Evolutionary conservation across 2,797 vertebrate genomes (phyloP), one percentile per base, ranked within the genome.

Genomic region (Melanogrammus aeglefinus): DNA sequence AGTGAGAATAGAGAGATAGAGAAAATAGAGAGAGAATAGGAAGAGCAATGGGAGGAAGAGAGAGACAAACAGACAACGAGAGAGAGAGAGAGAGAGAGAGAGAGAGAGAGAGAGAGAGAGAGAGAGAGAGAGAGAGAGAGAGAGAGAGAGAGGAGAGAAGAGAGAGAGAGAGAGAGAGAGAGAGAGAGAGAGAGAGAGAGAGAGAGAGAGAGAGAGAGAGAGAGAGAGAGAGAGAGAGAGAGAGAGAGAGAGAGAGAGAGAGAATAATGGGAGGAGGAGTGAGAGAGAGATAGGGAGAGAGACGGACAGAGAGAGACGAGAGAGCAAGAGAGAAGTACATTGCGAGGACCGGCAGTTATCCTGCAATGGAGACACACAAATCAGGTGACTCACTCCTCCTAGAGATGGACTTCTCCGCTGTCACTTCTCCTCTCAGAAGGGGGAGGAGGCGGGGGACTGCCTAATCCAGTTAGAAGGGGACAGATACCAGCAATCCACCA

Each of bases 401-500:
- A 6, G n/a, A 63, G 57, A 63, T 63, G 57, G 57, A 63, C 57
- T 63, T 24, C 57, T 63, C n/a, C 6, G 57, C 57, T 63, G 57
- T 63, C 57, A 63, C 57, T 24, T n/a, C 57, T 63, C 57, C 9
- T 63, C n/a, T 63, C n/a, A 24, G 57, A 21, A 63, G 21, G n/a
- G n/a, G 57, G 51, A 57, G 57, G 57, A 9, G 57, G 57, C n/a
- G 7, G 57, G 21, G 7, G 57, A 24, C 57, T 24, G 47, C 87
- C 90, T 94, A 95, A 95, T 94, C 92, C 91, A 90, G 75, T 38
- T 87, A 93, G 93, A 95, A 91, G 77, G 79, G 86, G 79, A 77
- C 86, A 94, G 94, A 92, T 89, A 87, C 57, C 57, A 63, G 57
- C 57, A 8, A 63, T 24, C 21, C 51, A 57, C 51, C 51, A n/a